A percentile compares a stretch with the other conserved stretches of the same genome.
These are phyloP conservation scores for Brachionus manjavacas DNA, from an alignment of 1,140 invertebrate species.

Conservation along the genomic window DNA sequence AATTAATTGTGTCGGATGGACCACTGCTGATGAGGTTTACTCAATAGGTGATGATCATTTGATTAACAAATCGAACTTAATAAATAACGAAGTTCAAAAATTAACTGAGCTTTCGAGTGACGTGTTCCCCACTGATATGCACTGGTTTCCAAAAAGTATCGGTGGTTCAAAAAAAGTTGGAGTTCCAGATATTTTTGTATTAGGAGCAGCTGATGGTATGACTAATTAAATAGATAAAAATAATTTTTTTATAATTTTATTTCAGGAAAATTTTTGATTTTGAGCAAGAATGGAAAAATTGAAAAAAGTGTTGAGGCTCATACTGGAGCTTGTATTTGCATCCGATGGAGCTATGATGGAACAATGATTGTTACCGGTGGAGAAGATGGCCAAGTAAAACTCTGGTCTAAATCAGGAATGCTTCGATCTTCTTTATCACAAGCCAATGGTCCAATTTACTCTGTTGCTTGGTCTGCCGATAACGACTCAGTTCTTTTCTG, in stretches of 20 bases:
- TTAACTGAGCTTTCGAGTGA: slow-evolving; percentile 71
- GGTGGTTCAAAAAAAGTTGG: slow-evolving; percentile 57
- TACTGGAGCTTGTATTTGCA: slow-evolving; percentile 73
- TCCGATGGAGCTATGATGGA: slow-evolving; percentile 83
- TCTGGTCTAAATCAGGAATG: slow-evolving; percentile 94
- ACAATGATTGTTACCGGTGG: slow-evolving; percentile 83
- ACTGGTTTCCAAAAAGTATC: slow-evolving; percentile 66
- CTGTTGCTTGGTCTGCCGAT: slow-evolving; percentile 79
- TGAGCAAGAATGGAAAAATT: slow-evolving; percentile 79
- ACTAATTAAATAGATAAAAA: neutral
- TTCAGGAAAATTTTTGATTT: slow-evolving; percentile 76
- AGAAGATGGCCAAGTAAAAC: slow-evolving; percentile 90
- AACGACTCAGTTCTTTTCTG: slow-evolving; percentile 77
- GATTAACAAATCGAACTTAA: slow-evolving; percentile 78
- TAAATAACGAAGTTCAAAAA: slow-evolving; percentile 64
- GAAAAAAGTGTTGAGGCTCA: slow-evolving; percentile 89
- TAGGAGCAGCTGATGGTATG: slow-evolving; percentile 79
- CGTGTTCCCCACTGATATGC: slow-evolving; percentile 79
- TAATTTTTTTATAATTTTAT: neutral
- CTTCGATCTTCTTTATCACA: slow-evolving; percentile 81
- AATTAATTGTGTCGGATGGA: slow-evolving; percentile 83
- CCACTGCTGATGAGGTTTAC: slow-evolving; percentile 81
- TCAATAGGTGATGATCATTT: slow-evolving; percentile 86
- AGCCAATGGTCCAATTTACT: slow-evolving; percentile 62
- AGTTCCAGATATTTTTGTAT: slow-evolving; percentile 71